These are phyloP conservation scores for Gastrophysa polygoni DNA, from an alignment of 2,888 invertebrate genomes.

Conservation along the genomic window DNA sequence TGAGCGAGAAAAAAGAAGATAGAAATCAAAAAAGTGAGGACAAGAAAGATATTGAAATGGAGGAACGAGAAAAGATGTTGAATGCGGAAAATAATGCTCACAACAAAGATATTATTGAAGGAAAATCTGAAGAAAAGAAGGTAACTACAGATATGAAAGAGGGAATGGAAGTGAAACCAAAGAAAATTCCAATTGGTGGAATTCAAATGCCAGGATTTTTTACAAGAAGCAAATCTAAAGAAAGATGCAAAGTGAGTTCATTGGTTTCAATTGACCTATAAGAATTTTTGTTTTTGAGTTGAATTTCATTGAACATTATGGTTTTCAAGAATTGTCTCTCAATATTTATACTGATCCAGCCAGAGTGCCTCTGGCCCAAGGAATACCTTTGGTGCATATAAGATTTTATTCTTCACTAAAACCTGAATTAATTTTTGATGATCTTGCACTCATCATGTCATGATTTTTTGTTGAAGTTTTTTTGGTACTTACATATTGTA, in stretches of 20 bases:
- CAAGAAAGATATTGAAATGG: constrained; percentile 70
- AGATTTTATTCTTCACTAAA: no score
- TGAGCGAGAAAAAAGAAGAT: constrained; percentile 32
- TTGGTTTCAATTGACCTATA: no score
- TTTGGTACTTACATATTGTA: no score
- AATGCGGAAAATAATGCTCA: constrained; percentile 68
- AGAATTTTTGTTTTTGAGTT: no score
- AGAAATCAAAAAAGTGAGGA: constrained; percentile 63
- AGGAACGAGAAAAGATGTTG: constrained; percentile 66
- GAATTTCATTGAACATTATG: no score
- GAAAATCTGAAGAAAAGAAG: constrained; percentile 62
- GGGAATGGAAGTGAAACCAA: constrained; percentile 77
- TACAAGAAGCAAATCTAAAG: constrained; percentile 76
- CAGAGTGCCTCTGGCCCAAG: no score
- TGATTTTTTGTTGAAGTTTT: no score
- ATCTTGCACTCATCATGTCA: no score
- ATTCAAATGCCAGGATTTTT: constrained; percentile 88
- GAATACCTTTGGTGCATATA: no score
- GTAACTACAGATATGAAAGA: constrained; percentile 66
- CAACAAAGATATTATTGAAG: constrained; percentile 53
- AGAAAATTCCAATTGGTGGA: constrained; percentile 86
- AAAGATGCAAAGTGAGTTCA: constrained; percentile 68
- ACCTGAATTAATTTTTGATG: no score
- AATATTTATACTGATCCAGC: no score
- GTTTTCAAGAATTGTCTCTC: no score